Conservation (phyloP, 1,140 invertebrate species). For the Nasonia vitripennis region DNA sequence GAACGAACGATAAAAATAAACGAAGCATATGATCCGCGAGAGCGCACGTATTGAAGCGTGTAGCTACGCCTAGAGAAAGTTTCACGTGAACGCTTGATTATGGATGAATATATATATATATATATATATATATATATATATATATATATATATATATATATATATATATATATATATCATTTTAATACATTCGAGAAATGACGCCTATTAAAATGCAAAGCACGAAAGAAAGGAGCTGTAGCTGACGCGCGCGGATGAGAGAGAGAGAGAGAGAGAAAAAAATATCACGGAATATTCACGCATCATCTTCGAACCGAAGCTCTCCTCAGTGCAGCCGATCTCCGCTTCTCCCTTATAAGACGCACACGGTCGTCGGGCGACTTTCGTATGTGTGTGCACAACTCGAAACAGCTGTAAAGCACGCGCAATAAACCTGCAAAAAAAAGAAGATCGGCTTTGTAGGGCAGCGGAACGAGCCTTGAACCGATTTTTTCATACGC, state of each 20-base stretch:
- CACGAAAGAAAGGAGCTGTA: neutral
- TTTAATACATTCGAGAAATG: conserved; percentile 21
- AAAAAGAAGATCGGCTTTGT: conserved; percentile 28
- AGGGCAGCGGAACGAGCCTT: neutral
- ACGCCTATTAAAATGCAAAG: conserved; percentile 32
- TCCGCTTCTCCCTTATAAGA: conserved; percentile 31
- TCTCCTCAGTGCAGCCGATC: neutral
- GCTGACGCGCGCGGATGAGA: too few relatives aligned
- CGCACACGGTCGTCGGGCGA: conserved; percentile 2
- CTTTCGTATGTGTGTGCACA: conserved; percentile 14
- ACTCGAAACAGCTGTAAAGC: conserved; percentile 23
- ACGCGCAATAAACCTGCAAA: conserved; percentile 29
- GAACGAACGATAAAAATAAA: neutral
- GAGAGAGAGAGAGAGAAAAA: neutral
- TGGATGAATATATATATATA: conserved; percentile 31
- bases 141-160: too few relatives aligned
- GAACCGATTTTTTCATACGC: neutral
- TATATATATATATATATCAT: conserved; percentile 33
- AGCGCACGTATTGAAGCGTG: conserved; percentile 49
- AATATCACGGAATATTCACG: neutral
- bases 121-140: too few relatives aligned
- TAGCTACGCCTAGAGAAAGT: conserved; percentile 54
- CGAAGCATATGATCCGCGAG: neutral
- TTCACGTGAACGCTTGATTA: conserved; percentile 41
- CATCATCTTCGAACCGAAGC: too few relatives aligned